Evolutionary conservation across 2,797 vertebrate genomes (phyloP), one percentile per base, ranked within the genome.

Genomic region (Microchirus variegatus): DNA sequence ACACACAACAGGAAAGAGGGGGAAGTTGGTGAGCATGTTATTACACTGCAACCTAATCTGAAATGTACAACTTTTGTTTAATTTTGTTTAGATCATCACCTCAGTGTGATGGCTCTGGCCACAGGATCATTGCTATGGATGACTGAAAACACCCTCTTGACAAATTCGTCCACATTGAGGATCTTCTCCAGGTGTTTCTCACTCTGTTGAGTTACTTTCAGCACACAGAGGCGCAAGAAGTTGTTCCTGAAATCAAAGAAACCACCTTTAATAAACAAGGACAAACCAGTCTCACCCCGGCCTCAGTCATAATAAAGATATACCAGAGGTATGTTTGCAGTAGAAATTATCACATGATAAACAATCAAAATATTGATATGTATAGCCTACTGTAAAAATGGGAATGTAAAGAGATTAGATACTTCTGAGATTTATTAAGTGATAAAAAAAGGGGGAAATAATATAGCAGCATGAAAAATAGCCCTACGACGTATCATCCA

Each of bases 121-220:
- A 99, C 96, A 0, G 97, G 97, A 70, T 99, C 98, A 1, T 99
- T 99, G 80, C 98, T 99, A 2, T 99, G 97, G 73, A 99, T 99
- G 74, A 99, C 98, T 1, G 97, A 98, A 86, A 99, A 99, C 63
- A 99, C 92, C 73, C 97, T 93, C 89, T 99, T 99, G 22, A 99
- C 96, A 90, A 99, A 99, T 70, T 99, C 98, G 35, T 99, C 98
- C 81, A 99, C 98, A 2, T 99, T 99, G 17, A 99, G 92, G 80
- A 99, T 99, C 91, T 99, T 99, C 87, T 99, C 97, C 19, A 99
- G 84, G 73, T 99, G 98, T 78, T 99, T 99, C 87, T 99, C 96
- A n/a, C 98, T 99, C 88, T 99, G 97, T 56, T 99, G 98, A 5
- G 98, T 99, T 36, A 99, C 97, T 91, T 99, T 99, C 66, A 99